A percentile compares a stretch with the other conserved stretches of the same genome.
Conservation (phyloP, 2,888 invertebrate species). For the Pammene fasciana region DNA sequence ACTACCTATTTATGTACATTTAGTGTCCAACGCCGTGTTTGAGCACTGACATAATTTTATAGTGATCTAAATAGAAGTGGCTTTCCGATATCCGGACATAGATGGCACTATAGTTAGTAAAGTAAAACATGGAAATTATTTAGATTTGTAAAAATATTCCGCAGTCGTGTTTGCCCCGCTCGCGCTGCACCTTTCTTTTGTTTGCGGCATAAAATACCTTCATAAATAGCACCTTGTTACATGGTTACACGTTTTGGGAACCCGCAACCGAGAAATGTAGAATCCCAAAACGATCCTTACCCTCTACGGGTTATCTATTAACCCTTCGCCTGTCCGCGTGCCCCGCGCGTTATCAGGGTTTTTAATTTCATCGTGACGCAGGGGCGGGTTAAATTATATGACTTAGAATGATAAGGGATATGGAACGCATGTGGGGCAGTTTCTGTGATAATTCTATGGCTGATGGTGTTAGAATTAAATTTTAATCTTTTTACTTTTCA, state of each 20-base stretch:
- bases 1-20: too few relatives aligned
- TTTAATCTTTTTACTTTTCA: background rate
- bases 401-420: conserved; percentile 19
- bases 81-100: too few relatives aligned
- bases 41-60: too few relatives aligned
- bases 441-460: conserved; percentile 42
- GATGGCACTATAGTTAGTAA: too few relatives aligned
- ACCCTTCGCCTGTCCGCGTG: conserved; percentile 27
- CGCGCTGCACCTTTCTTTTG: too few relatives aligned
- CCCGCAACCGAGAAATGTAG: background rate
- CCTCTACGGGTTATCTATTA: conserved; percentile 29
- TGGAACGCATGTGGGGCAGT: conserved; percentile 12
- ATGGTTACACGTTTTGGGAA: background rate
- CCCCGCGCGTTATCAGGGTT: conserved; percentile 21
- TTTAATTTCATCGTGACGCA: conserved; percentile 22
- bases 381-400: conserved; percentile 23
- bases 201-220: background rate
- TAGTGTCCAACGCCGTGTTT: too few relatives aligned
- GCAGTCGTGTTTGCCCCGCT: too few relatives aligned
- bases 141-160: too few relatives aligned
- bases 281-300: conserved; percentile 16
- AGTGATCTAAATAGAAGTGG: too few relatives aligned
- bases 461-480: background rate
- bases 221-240: background rate
- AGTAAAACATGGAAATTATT: too few relatives aligned